Conservation (phyloP, 2,797 vertebrate species). For the Eidolon dupreanum region DNA sequence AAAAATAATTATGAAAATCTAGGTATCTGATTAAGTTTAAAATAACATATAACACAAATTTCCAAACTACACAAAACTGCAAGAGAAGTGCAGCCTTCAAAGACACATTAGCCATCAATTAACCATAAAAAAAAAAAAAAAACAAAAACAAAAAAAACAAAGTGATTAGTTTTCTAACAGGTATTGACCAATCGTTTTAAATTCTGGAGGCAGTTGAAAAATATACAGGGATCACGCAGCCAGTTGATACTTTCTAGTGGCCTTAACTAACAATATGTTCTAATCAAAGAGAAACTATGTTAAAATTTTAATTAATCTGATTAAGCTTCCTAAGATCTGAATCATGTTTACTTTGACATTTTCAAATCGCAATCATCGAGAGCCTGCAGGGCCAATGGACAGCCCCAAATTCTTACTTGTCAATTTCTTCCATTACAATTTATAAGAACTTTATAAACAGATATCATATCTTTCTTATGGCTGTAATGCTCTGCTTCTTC, state of each 20-base stretch:
- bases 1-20: conserved; percentile 40
- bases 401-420: conserved; percentile 18
- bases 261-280: conserved; percentile 37
- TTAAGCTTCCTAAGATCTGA: conserved; percentile 47
- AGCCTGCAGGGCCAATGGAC: not conserved
- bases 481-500: not conserved
- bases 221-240: not conserved
- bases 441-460: conserved; percentile 18
- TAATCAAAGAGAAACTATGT: conserved; percentile 50
- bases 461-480: not conserved
- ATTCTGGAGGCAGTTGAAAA: not conserved
- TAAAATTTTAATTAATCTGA: conserved; percentile 58
- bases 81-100: conserved; percentile 22
- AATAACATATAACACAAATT: conserved; percentile 36
- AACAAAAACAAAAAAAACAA: not conserved
- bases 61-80: not conserved
- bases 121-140: not conserved
- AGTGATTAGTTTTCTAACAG: conserved; percentile 10
- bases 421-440: conserved; percentile 8
- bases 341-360: conserved; percentile 44
- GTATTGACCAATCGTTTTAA: conserved; percentile 14
- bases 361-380: conserved; percentile 27
- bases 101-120: conserved; percentile 6
- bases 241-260: not conserved
- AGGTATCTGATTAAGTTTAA: not conserved